Evolutionary conservation across 2,888 invertebrate species (phyloP).

Genomic region (Synanthedon andrenaeformis): DNA sequence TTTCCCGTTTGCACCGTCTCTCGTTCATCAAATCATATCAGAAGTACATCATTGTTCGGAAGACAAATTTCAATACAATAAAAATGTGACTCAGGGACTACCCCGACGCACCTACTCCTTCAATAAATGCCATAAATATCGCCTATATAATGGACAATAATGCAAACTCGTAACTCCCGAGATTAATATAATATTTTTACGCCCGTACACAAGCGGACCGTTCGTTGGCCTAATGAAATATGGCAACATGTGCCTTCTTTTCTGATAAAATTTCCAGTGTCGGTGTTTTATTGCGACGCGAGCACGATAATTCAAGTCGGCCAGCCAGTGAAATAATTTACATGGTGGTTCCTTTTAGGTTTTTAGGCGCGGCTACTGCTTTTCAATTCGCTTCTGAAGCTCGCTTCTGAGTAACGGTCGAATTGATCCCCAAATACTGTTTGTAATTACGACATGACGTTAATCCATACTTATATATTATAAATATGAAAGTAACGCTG

Average conservation of each 20-base stretch:
- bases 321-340: slow-evolving; percentile 56
- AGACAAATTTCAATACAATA: slow-evolving; percentile 29
- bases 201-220: slow-evolving; percentile 43
- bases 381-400: slow-evolving; percentile 19
- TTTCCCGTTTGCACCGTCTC: neutral
- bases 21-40: neutral
- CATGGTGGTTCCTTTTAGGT: slow-evolving; percentile 48
- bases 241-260: slow-evolving; percentile 55
- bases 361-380: slow-evolving; percentile 44
- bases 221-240: slow-evolving; percentile 54
- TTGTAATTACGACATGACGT: neutral
- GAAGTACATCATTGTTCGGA: neutral
- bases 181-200: slow-evolving; percentile 63
- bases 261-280: slow-evolving; percentile 58
- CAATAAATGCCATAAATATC: slow-evolving; percentile 42
- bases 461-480: neutral
- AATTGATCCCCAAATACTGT: neutral
- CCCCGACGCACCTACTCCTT: slow-evolving; percentile 35
- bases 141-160: slow-evolving; percentile 43
- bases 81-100: slow-evolving; percentile 24
- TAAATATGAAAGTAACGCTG: too few species aligned
- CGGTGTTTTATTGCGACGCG: slow-evolving; percentile 58
- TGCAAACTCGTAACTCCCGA: slow-evolving; percentile 45
- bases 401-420: neutral
- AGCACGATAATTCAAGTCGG: slow-evolving; percentile 55